phyloP scores from a whole-genome alignment of 1,140 invertebrate genomes.

The Zophobas atratus region DNA sequence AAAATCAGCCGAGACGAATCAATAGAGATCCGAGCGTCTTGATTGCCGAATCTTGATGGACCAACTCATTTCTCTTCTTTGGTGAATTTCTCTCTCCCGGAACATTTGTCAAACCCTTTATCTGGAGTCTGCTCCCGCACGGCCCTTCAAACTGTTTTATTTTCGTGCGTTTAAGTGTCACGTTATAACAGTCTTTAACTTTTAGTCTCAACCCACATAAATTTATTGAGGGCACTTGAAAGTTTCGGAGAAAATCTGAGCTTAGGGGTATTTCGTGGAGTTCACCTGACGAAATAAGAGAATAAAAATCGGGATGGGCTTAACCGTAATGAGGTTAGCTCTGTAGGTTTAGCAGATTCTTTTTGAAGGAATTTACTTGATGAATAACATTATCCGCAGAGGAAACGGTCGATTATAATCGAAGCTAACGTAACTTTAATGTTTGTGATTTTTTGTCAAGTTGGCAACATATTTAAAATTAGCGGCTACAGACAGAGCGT shows the following conservation, averaged over 20 bases:
- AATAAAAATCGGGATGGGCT: too few relatives aligned
- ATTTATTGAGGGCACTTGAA: conserved; percentile 13
- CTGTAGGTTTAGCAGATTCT: too few relatives aligned
- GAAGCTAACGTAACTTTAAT: too few relatives aligned
- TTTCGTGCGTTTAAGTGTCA: conserved; percentile 32
- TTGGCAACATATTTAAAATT: too few relatives aligned
- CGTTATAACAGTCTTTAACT: conserved; percentile 33
- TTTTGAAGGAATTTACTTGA: too few relatives aligned
- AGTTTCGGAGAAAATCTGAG: conserved; percentile 8
- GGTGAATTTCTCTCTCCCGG: conserved; percentile 9
- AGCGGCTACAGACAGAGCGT: too few relatives aligned
- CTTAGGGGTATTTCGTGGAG: background rate
- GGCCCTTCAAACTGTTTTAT: conserved; percentile 35
- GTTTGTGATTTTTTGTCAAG: too few relatives aligned
- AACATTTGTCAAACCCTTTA: conserved; percentile 40
- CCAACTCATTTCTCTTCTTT: conserved; percentile 20
- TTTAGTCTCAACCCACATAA: conserved; percentile 26
- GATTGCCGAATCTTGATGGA: conserved; percentile 9
- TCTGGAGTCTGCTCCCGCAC: conserved; percentile 19
- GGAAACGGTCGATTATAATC: too few relatives aligned
- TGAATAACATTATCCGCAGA: too few relatives aligned
- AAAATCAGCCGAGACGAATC: conserved; percentile 1
- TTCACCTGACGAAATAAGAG: too few relatives aligned
- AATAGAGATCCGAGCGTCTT: conserved; percentile 8
- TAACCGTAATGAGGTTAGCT: too few relatives aligned